A percentile compares a stretch with the other conserved stretches of the same genome.
These are phyloP conservation scores for Eledone cirrhosa DNA, from an alignment of 2,888 invertebrate species.

Conservation along the genomic window DNA sequence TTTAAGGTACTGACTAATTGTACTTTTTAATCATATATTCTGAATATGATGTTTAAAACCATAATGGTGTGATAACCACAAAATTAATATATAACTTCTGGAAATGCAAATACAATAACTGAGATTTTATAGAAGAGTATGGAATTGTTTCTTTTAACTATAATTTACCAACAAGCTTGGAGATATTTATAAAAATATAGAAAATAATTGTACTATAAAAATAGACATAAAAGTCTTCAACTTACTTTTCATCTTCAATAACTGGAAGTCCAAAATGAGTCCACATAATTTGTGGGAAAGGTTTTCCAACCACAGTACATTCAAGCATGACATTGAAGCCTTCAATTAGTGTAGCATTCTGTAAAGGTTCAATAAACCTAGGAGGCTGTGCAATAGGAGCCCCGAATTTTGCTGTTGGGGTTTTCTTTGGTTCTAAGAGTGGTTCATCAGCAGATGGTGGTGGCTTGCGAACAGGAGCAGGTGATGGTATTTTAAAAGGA, in stretches of 20 bases:
- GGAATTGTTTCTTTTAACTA: too few relatives aligned
- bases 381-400: constrained; percentile 53
- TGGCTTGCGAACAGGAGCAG: constrained; percentile 12
- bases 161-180: too few relatives aligned
- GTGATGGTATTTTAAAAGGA: constrained; percentile 31
- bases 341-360: constrained; percentile 61
- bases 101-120: too few relatives aligned
- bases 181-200: too few relatives aligned
- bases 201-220: neutral
- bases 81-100: too few relatives aligned
- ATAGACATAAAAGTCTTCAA: neutral
- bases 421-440: neutral
- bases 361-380: constrained; percentile 53
- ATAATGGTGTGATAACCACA: too few relatives aligned
- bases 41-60: too few relatives aligned
- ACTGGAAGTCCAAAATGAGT: constrained; percentile 58
- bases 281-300: constrained; percentile 65
- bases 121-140: too few relatives aligned
- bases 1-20: too few relatives aligned
- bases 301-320: constrained; percentile 60
- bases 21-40: too few relatives aligned
- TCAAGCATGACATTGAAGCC: constrained; percentile 66
- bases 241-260: constrained; percentile 61
- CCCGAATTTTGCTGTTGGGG: neutral
- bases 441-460: constrained; percentile 23